Evolutionary conservation across 2,888 invertebrate species (phyloP).

Genomic region (Bombylius discolor): DNA sequence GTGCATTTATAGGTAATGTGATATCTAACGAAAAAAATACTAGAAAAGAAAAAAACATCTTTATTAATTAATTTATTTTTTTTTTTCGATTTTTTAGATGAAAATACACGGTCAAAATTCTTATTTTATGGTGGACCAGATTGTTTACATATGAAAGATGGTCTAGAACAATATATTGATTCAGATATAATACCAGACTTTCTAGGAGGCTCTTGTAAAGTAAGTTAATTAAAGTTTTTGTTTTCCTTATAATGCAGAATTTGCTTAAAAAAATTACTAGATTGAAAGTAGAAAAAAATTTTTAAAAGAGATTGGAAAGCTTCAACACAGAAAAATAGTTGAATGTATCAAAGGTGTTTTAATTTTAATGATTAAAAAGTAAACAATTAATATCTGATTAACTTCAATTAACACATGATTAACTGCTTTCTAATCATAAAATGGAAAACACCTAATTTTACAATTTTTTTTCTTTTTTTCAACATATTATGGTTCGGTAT

Average conservation of each 20-base stretch:
- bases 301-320: too few species aligned
- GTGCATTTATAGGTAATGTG: conserved; percentile 72
- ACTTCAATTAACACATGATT: too few species aligned
- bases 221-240: conserved; percentile 31
- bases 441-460: too few species aligned
- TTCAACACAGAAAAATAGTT: too few species aligned
- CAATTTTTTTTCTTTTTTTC: too few species aligned
- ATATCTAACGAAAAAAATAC: neutral
- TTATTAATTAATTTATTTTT: neutral
- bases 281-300: too few species aligned
- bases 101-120: conserved; percentile 83
- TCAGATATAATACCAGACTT: conserved; percentile 81
- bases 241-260: neutral
- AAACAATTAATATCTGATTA: too few species aligned
- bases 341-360: too few species aligned
- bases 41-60: too few species aligned
- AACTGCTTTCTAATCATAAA: too few species aligned
- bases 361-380: too few species aligned
- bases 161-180: conserved; percentile 73
- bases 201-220: conserved; percentile 80
- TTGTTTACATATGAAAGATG: conserved; percentile 64
- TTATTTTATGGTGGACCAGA: conserved; percentile 84
- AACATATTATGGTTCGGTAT: too few species aligned
- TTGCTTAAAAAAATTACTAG: neutral
- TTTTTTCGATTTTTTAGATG: conserved; percentile 45